phyloP scores from a whole-genome alignment of 2,888 invertebrate genomes.

The Rotaria macrura region DNA sequence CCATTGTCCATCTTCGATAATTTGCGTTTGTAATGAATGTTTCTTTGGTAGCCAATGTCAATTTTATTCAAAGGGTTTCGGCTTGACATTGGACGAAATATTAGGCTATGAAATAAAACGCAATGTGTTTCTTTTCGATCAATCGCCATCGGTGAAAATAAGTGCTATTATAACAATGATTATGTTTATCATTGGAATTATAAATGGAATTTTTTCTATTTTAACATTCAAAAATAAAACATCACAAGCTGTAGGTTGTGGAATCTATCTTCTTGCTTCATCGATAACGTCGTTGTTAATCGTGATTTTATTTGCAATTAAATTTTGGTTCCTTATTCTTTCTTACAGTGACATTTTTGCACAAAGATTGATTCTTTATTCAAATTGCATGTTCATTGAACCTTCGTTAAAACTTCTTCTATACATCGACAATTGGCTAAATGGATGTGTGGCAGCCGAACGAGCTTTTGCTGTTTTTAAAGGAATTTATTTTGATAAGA shows the following conservation, averaged over 20 bases:
- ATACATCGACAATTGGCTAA: neutral
- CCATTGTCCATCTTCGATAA: neutral
- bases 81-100: neutral
- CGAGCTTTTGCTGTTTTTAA: neutral
- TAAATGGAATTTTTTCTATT: neutral
- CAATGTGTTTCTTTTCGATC: neutral
- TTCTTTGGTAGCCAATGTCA: slow-evolving; percentile 55
- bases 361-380: neutral
- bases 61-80: slow-evolving; percentile 24
- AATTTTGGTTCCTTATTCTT: neutral
- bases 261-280: neutral
- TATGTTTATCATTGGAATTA: neutral
- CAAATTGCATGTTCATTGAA: neutral
- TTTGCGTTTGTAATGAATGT: neutral
- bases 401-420: neutral
- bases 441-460: neutral
- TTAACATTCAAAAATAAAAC: neutral
- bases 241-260: neutral
- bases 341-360: neutral
- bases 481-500: neutral
- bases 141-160: neutral
- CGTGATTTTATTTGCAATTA: neutral
- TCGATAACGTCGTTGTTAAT: neutral
- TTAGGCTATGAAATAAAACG: neutral
- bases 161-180: neutral